Percentiles rank a stretch among this genome's conserved stretches.
These are phyloP conservation scores for Zele albiditarsus DNA, from an alignment of 2,888 invertebrate species.

Conservation along the genomic window DNA sequence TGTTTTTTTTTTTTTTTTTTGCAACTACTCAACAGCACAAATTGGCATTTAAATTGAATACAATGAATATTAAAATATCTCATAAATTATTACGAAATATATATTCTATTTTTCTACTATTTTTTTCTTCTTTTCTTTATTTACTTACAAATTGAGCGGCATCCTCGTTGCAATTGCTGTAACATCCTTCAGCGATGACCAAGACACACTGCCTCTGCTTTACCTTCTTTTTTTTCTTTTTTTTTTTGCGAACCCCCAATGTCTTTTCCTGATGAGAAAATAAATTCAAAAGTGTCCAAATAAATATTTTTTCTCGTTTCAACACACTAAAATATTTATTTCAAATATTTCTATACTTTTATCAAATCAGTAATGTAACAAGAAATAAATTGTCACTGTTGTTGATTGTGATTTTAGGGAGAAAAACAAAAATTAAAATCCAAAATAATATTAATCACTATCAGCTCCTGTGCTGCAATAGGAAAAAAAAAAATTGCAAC, in stretches of 20 bases:
- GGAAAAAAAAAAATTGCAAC: background rate
- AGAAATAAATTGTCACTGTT: background rate
- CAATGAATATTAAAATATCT: background rate
- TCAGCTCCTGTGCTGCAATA: no score
- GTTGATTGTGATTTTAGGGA: no score
- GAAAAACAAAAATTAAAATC: no score
- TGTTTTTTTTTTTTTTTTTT: background rate
- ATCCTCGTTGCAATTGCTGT: background rate
- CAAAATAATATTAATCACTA: no score
- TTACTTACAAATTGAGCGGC: background rate
- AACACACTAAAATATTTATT: no score
- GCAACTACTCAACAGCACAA: background rate
- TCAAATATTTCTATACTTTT: no score
- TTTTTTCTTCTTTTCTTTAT: background rate
- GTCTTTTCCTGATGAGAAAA: background rate
- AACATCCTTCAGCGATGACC: background rate
- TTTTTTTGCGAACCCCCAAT: background rate
- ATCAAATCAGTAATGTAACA: background rate
- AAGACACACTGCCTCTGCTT: constrained; percentile 2
- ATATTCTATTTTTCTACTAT: background rate
- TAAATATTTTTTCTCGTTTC: background rate
- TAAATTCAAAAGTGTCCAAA: background rate
- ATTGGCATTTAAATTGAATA: background rate
- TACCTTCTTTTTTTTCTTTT: background rate
- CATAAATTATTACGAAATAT: background rate